These are phyloP conservation scores for Amphimallon solstitiale DNA, from an alignment of 2,888 invertebrate genomes.

Conservation along the genomic window DNA sequence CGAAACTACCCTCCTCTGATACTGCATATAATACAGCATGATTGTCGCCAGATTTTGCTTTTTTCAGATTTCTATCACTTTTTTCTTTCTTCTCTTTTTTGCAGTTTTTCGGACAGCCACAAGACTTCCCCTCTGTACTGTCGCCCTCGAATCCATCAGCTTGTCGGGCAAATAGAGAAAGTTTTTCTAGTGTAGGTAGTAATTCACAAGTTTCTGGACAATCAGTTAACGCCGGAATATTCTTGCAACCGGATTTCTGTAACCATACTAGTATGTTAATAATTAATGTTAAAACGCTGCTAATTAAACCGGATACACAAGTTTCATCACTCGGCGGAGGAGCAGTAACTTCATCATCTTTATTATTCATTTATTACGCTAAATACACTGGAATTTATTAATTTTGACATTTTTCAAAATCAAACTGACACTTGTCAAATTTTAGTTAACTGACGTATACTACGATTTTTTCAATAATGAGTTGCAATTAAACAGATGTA, in stretches of 20 bases:
- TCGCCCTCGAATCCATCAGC: neutral
- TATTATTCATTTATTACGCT: constrained; percentile 31
- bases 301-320: constrained; percentile 29
- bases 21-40: constrained; percentile 7
- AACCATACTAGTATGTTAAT: constrained; percentile 34
- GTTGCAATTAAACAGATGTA: too few species aligned
- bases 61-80: constrained; percentile 13
- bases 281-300: constrained; percentile 28
- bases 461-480: neutral
- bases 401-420: constrained; percentile 36
- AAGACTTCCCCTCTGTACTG: neutral
- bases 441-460: neutral
- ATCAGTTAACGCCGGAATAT: neutral
- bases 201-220: constrained; percentile 29
- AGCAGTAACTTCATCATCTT: constrained; percentile 29
- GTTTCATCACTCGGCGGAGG: constrained; percentile 8
- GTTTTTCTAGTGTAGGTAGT: constrained; percentile 23
- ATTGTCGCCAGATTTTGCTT: constrained; percentile 6
- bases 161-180: constrained; percentile 21
- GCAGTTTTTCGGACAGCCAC: neutral
- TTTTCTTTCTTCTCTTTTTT: constrained; percentile 5
- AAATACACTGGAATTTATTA: constrained; percentile 28
- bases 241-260: constrained; percentile 24
- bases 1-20: neutral
- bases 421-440: constrained; percentile 23